Evolutionary conservation across 2,797 vertebrate species (phyloP), one percentile per base, ranked within the genome.

Genomic region (Anisognathus igniventris): DNA sequence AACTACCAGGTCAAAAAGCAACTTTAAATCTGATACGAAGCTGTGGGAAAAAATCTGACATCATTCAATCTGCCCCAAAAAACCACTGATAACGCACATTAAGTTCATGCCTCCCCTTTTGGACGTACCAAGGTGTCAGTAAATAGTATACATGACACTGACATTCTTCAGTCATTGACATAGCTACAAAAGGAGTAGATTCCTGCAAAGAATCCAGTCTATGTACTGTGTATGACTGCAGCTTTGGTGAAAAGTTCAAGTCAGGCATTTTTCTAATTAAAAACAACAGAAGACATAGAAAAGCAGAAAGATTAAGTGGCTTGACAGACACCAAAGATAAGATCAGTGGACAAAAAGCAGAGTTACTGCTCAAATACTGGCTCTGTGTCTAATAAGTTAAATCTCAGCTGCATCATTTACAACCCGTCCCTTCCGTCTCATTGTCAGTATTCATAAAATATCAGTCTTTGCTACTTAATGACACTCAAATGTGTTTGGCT

Each of bases 331-430:
- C 30, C 35, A 44, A 7, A 93, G 78, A 86, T 68, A 95, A 96
- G 90, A 95, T 84, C 87, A 70, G 50, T 17, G 62, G 79, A 95
- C 91, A 96, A 90, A 93, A 90, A 81, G 30, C 91, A 93, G 85
- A 87, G 73, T 72, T 90, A 92, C 57, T 71, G 28, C n/a, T 75
- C 68, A 80, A 86, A 92, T 83, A 47, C 76, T 62, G 31, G 42
- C 47, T 79, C 79, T 44, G 45, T 62, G 28, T 75, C 87, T 72
- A 92, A 31, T 84, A 92, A 67, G 47, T 53, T 70, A 64, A 89
- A 88, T 68, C 37, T 72, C 35, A 78, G 22, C 28, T 30, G 10
- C 33, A 77, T n/a, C 35, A 44, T 40, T 86, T 83, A 81, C 45
- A 92, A 76, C 15, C 30, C 3, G 8, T 30, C 18, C 54, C 39